Base-by-base conservation (phyloP, 1,140 invertebrate species). In the Asobara japonica region DNA sequence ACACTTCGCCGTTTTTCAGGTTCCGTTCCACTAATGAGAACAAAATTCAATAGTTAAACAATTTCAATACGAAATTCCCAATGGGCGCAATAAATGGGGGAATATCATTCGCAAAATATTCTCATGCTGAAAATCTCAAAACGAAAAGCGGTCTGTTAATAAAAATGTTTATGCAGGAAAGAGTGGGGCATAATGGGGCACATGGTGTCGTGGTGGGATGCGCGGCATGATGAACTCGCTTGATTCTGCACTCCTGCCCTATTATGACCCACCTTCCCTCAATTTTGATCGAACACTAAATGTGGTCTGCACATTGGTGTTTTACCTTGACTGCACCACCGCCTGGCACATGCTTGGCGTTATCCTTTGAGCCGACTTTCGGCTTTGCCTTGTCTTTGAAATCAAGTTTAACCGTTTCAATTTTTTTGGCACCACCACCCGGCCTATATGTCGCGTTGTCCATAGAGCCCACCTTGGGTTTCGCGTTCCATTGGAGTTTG, bases 401-500 rank as follows among this genome's bases (percentile, higher is more conserved):
- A 77, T 96, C 94, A 71, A 97, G 87, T 84, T 97, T 97, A 4
- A 96, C 91, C 0, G 92, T 92, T 85, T 96, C 94, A 51, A 98
- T 96, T 88, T 97, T 97, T 84, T 96, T 96, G 77, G 95, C 94
- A 27, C 96, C 96, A 29, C 96, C 97, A 33, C 95, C 95, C 1
- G 97, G 95, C 81, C 94, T 96, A 86, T 98, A 94, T 3, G 92
- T 90, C n/a, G 95, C 90, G 83, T 99, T 98, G n/a, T 97, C 95
- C 75, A 98, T 86, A 0, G 96, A 98, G 27, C 96, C 96, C 70
- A 98, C 91, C 89, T 97, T 97, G 18, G 95, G 93, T 87, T 96
- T 95, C 0, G 95, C 96, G 77, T 95, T 96, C 96, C 96, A 98
- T 79, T 95, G 92, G 69, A 98, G 88, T 87, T 96, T 97, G 73